These are phyloP conservation scores for Drosophila gunungcola DNA, from an alignment of 1,140 invertebrate genomes.

Conservation along the genomic window DNA sequence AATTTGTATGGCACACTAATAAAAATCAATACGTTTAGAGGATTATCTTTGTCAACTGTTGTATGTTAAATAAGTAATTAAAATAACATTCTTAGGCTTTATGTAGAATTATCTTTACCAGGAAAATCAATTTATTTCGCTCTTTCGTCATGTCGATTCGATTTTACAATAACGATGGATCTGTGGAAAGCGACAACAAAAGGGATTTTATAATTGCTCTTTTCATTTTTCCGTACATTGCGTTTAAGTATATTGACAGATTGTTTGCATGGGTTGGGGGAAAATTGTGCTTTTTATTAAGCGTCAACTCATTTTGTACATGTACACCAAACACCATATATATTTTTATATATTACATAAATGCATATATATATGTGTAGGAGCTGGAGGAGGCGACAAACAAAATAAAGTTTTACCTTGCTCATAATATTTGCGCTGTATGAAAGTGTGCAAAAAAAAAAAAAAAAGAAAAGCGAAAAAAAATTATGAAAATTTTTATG, in stretches of 20 bases:
- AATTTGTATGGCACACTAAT: too few species aligned
- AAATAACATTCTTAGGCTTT: neutral
- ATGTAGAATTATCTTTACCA: conserved; percentile 6
- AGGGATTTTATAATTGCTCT: conserved; percentile 48
- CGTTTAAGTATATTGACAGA: conserved; percentile 47
- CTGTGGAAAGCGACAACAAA: conserved; percentile 44
- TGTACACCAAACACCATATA: conserved; percentile 2
- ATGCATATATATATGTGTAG: neutral
- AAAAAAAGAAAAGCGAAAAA: conserved; percentile 8
- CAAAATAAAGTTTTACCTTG: conserved; percentile 48
- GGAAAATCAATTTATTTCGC: conserved; percentile 46
- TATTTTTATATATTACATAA: conserved; percentile 21
- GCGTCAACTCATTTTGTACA: conserved; percentile 27
- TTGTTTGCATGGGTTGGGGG: neutral
- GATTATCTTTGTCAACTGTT: neutral
- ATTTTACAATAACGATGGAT: conserved; percentile 36
- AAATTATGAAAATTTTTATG: conserved; percentile 48
- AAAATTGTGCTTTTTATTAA: conserved; percentile 38
- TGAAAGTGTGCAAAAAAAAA: conserved; percentile 29
- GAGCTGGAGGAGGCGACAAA: conserved; percentile 10
- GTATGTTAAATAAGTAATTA: neutral
- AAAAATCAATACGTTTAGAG: too few species aligned
- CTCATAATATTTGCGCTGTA: conserved; percentile 41
- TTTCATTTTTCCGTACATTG: conserved; percentile 16
- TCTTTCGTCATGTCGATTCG: conserved; percentile 27